Base-by-base conservation (phyloP, 2,113 vertebrate genomes). In the Camarhynchus parvulus region DNA sequence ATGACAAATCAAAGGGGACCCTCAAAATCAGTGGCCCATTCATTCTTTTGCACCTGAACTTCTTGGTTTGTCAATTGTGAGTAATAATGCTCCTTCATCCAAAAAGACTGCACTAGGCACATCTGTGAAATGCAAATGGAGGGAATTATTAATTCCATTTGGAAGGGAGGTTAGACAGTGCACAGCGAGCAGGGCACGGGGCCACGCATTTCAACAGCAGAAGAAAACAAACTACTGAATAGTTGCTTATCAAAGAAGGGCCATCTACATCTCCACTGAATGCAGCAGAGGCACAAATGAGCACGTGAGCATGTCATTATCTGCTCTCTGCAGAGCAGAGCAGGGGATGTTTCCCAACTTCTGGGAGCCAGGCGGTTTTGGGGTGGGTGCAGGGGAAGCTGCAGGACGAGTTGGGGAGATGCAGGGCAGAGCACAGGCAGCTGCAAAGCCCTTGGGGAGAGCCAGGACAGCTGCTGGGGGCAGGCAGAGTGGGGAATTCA, bases 11-110 rank as follows among this genome's bases (percentile, higher is more conserved):
- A 89, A 91, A 92, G 66, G 94, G 87, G 84, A 92, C 89, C 89
- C 96, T 96, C 94, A 75, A 97, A 97, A 97, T 97, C 95, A 97
- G 91, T 35, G 56, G 37, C 81, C 87, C 96, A 97, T 95, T 97
- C 95, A 97, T 91, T 82, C 89, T 89, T 95, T 61, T 91, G 95
- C 95, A 95, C 95, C 95, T 96, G 94, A 96, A 87, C 77, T 91
- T 95, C 94, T 95, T 93, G 58, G 91, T 95, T 94, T 95, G 74
- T 94, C 89, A 94, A 90, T 95, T 82, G 83, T 64, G 80, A 95
- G 83, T 49, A 84, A 96, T 94, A 96, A 91, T 42, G 37, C 74
- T 70, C 81, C 86, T 94, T 84, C 81, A 94, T 79, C 89, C 62
- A 44, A 87, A 94, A 87, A 50, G 62, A 84, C 66, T 84, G 83